phyloP scores from a whole-genome alignment of 2,888 invertebrate genomes.

The Tetragnatha montana region DNA sequence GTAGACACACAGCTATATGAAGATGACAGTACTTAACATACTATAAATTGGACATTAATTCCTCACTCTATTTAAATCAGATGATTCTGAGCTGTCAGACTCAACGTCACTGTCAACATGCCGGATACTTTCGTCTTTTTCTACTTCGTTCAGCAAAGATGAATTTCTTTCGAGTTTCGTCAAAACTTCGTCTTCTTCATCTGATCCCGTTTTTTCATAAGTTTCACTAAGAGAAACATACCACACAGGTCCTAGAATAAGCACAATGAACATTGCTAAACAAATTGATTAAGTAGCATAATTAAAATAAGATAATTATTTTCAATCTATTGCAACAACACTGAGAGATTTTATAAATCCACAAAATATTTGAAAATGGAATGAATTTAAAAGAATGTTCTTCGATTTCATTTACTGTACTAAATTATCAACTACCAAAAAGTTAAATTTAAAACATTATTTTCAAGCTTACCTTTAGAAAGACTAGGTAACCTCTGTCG shows the following conservation, averaged over 20 bases:
- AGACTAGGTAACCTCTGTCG: conserved; percentile 56
- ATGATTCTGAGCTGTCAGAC: conserved; percentile 68
- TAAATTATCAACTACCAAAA: too few relatives aligned
- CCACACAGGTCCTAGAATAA: conserved; percentile 54
- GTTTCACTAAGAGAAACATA: conserved; percentile 48
- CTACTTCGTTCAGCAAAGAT: conserved; percentile 63
- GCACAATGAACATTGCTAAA: too few relatives aligned
- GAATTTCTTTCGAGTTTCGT: conserved; percentile 34
- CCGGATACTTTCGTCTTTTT: conserved; percentile 70
- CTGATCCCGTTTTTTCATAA: conserved; percentile 29
- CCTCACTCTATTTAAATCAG: conserved; percentile 62
- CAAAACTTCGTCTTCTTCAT: conserved; percentile 65
- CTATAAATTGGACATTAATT: background rate
- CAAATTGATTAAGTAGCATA: background rate
- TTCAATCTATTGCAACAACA: background rate
- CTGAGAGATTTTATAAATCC: too few relatives aligned
- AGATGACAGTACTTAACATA: background rate
- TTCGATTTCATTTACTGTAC: too few relatives aligned
- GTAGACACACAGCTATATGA: too few relatives aligned
- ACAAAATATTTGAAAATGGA: too few relatives aligned
- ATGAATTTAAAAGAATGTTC: too few relatives aligned
- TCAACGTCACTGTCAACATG: conserved; percentile 71
- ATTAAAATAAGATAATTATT: background rate
- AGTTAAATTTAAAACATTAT: background rate
- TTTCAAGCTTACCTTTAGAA: conserved; percentile 57